Percentiles rank a stretch among this genome's conserved stretches.
Conservation (phyloP, 2,888 invertebrate genomes). For the Dermolepida albohirtum region DNA sequence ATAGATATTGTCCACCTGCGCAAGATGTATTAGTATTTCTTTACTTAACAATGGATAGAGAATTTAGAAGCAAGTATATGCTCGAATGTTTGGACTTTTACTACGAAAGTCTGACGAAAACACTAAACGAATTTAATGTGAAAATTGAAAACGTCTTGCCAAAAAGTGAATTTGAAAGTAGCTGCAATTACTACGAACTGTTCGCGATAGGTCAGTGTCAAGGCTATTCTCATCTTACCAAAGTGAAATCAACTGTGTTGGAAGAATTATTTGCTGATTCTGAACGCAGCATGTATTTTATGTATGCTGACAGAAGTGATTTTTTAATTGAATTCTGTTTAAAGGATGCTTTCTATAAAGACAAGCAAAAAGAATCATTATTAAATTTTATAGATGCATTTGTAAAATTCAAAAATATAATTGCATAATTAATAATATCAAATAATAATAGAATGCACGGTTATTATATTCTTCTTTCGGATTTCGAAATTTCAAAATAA, state of each 20-base stretch:
- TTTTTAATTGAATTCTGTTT: slow-evolving; percentile 40
- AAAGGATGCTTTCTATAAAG: slow-evolving; percentile 39
- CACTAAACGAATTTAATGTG: slow-evolving; percentile 43
- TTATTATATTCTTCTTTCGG: no score
- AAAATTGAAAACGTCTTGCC: slow-evolving; percentile 46
- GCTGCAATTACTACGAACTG: slow-evolving; percentile 50
- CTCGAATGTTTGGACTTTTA: slow-evolving; percentile 47
- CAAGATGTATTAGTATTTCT: slow-evolving; percentile 52
- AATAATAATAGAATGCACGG: no score
- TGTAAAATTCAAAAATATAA: background rate
- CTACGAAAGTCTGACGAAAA: slow-evolving; percentile 45
- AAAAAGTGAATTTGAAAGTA: slow-evolving; percentile 47
- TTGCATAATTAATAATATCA: no score
- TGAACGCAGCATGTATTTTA: slow-evolving; percentile 22
- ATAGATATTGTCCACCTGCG: slow-evolving; percentile 53
- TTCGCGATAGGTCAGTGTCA: slow-evolving; percentile 50
- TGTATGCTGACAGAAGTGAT: slow-evolving; percentile 43
- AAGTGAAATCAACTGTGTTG: slow-evolving; percentile 2
- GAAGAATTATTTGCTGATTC: slow-evolving; percentile 15
- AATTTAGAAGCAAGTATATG: slow-evolving; percentile 46
- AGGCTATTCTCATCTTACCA: slow-evolving; percentile 47
- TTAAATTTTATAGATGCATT: slow-evolving; percentile 23
- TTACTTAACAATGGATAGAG: slow-evolving; percentile 48
- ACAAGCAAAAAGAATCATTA: slow-evolving; percentile 17
- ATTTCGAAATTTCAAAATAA: no score